phyloP scores from a whole-genome alignment of 2,797 vertebrate genomes.

The Scyliorhinus canicula region DNA sequence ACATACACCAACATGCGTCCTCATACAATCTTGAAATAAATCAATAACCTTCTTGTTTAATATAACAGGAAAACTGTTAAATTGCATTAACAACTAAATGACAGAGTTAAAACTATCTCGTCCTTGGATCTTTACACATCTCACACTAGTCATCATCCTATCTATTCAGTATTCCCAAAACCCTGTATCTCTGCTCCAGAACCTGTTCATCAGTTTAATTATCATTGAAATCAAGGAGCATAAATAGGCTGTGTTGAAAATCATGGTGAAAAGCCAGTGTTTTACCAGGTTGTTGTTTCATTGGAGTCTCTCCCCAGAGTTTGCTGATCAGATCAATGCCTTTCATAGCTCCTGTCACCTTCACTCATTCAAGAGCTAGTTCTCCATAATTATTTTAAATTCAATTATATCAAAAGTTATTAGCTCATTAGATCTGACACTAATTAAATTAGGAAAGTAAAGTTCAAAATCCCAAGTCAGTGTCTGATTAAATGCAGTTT shows the following conservation, averaged over 20 bases:
- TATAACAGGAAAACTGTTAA: not conserved
- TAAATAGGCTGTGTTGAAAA: not conserved
- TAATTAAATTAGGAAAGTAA: not conserved
- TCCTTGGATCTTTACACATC: not conserved
- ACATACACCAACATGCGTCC: not conserved
- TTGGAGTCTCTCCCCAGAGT: not conserved
- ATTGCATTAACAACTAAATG: not conserved
- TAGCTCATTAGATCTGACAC: slow-evolving; percentile 17
- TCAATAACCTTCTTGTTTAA: not conserved
- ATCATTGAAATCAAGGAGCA: not conserved
- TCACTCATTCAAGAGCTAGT: not conserved
- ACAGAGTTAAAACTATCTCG: not conserved
- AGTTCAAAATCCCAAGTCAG: not conserved
- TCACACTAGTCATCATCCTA: not conserved
- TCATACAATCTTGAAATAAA: not conserved
- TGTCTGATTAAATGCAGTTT: slow-evolving; percentile 30
- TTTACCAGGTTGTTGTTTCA: not conserved
- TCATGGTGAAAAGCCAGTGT: not conserved
- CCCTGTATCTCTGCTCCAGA: not conserved
- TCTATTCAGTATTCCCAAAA: not conserved
- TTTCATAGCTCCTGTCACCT: not conserved
- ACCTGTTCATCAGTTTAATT: not conserved
- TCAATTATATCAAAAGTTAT: slow-evolving; percentile 24
- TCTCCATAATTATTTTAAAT: not conserved
- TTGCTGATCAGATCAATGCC: not conserved